Percentiles rank a stretch among this genome's conserved stretches.
These are phyloP conservation scores for Echinarachnius parma DNA, from an alignment of 53 echinoderm and acorn worm species.

Conservation along the genomic window DNA sequence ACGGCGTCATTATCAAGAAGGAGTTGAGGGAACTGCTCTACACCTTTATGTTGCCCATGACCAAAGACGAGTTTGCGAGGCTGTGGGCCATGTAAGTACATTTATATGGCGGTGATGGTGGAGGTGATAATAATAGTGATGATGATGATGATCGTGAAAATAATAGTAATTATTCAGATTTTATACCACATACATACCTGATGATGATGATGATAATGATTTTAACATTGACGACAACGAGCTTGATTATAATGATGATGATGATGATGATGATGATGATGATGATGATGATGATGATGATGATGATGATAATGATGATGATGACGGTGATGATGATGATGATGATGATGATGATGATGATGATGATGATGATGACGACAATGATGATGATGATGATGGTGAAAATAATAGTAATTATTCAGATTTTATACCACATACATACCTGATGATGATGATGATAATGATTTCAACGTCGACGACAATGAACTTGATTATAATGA, in stretches of 20 bases:
- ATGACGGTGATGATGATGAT: slow-evolving; percentile 8
- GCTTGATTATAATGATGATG: not conserved
- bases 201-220: not conserved
- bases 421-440: too few relatives aligned
- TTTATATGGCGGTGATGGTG: not conserved
- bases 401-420: not conserved
- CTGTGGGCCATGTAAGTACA: slow-evolving; percentile 84
- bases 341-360: slow-evolving; percentile 13
- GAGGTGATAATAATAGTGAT: not conserved
- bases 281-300: not conserved
- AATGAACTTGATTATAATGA: not conserved
- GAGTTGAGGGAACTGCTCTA: slow-evolving; percentile 90
- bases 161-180: not conserved
- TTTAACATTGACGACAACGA: not conserved
- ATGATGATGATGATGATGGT: not conserved
- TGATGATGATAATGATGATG: slow-evolving; percentile 9
- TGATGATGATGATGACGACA: not conserved
- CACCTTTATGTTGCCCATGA: slow-evolving; percentile 98
- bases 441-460: slow-evolving; percentile 3
- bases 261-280: not conserved
- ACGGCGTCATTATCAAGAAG: slow-evolving; percentile 94
- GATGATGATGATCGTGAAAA: not conserved
- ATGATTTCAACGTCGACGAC: not conserved
- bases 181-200: too few relatives aligned
- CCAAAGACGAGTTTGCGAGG: slow-evolving; percentile 76